Evolutionary conservation across 2,113 vertebrate genomes (phyloP).

Genomic region (Pycnonotus jocosus): DNA sequence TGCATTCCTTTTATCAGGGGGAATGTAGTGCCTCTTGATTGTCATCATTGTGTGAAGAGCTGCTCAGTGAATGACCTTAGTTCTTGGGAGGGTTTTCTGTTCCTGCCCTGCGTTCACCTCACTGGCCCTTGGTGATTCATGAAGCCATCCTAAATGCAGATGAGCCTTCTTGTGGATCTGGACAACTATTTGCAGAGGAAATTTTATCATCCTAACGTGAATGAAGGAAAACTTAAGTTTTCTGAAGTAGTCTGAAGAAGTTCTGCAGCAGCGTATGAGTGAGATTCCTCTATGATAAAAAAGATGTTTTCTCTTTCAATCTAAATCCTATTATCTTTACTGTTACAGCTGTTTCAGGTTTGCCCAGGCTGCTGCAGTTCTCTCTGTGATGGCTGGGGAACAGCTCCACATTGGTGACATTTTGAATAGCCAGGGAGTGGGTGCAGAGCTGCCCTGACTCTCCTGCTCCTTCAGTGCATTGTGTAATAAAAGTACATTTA

Average conservation of each 20-base stretch:
- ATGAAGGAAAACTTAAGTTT: not conserved
- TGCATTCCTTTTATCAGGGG: not conserved
- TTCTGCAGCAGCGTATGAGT: not conserved
- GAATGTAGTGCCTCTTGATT: not conserved
- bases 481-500: not conserved
- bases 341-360: not conserved
- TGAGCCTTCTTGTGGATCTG: not conserved
- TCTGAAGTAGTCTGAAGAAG: not conserved
- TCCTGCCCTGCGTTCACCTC: not conserved
- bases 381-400: not conserved
- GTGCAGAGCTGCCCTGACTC: not conserved
- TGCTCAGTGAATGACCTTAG: not conserved
- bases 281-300: not conserved
- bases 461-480: not conserved
- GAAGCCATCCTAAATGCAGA: not conserved
- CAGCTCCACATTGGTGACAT: not conserved
- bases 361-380: not conserved
- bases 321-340: not conserved
- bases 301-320: not conserved
- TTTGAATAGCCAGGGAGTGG: not conserved
- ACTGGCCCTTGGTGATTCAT: not conserved
- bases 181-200: not conserved
- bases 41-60: not conserved
- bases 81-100: not conserved
- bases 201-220: not conserved